Base-by-base conservation (phyloP, 2,888 invertebrate species). In the Tipula unca region DNA sequence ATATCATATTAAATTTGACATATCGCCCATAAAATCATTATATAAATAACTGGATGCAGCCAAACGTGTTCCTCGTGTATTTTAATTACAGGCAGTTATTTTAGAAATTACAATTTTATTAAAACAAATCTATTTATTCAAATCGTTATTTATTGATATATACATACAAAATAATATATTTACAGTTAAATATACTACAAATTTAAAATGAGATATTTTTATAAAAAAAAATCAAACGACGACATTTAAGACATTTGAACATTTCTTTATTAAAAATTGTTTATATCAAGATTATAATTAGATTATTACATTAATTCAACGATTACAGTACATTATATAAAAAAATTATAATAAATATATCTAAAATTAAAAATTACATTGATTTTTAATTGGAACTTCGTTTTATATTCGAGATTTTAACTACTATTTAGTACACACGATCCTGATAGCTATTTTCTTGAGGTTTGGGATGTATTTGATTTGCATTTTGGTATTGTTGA, bases 381-480 rank as follows among this genome's bases (percentile, higher is more conserved):
- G 4, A 13, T 69, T 39, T 48, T 69, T 25, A 25, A 25, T 25
- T 69, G 69, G 25, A 69, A 20, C 69, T 69, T 20, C 10, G 25
- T 20, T 17, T 48, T 10, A 48, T 39, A 17, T 48, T 48, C 17
- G 25, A 20, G 69, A n/a, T 17, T 54, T 17, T 54, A 10, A 13
- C 35, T 35, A 42, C 8, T 42, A 32, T 2, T 87, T 93, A 97
- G 91, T 96, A 97, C 86, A 97, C 96, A 85, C 97, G 91, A 89
- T 97, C 97, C 89, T 96, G 96, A 89, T 96, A 95, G 14, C 96
- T 96, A 82, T 95, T 95, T 89, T 97, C 96, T 88, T 95, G 94
- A 35, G 94, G 93, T 85, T 94, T 92, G 85, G 90, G 89, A 86
- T 90, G 90, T 88, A 90, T 90, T 89, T 90, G 90, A 14, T 90